phyloP scores from a whole-genome alignment of 2,113 vertebrate species.

The Prochilodus magdalenae region DNA sequence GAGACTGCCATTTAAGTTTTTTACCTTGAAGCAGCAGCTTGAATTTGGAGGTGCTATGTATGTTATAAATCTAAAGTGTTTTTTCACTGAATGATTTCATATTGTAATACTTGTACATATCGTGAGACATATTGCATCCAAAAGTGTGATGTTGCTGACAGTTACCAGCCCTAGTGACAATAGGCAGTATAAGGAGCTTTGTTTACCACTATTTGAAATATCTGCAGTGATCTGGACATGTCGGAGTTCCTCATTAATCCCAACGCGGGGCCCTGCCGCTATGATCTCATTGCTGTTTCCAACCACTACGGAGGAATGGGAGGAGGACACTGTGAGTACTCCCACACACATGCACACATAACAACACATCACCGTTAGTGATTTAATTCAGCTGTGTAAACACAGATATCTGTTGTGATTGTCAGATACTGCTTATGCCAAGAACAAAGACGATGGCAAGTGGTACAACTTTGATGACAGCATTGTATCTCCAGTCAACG shows the following conservation, averaged over 20 bases:
- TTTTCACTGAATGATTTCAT: too few relatives aligned
- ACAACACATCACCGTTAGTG: too few relatives aligned
- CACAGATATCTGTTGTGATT: not conserved
- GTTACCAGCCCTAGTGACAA: too few relatives aligned
- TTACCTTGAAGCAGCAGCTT: too few relatives aligned
- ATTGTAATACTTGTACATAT: too few relatives aligned
- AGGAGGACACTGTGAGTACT: constrained; percentile 95
- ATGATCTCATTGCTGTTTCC: constrained; percentile 97
- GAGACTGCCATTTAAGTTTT: too few relatives aligned
- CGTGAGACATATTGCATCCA: too few relatives aligned
- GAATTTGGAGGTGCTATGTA: too few relatives aligned
- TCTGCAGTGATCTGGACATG: constrained; percentile 94
- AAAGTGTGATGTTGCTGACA: too few relatives aligned
- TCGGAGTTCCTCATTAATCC: constrained; percentile 98
- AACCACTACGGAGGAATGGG: constrained; percentile 99
- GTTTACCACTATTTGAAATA: too few relatives aligned
- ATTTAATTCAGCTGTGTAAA: not conserved
- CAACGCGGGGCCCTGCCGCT: constrained; percentile 92
- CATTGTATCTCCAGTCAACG: constrained; percentile 90
- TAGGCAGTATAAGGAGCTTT: not conserved
- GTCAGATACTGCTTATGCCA: constrained; percentile 94
- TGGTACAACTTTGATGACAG: constrained; percentile 99
- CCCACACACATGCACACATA: not conserved
- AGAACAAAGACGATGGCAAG: constrained; percentile 94
- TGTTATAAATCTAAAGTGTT: too few relatives aligned